Evolutionary conservation across 2,888 invertebrate species (phyloP).

Genomic region (Stenodera caucasica): DNA sequence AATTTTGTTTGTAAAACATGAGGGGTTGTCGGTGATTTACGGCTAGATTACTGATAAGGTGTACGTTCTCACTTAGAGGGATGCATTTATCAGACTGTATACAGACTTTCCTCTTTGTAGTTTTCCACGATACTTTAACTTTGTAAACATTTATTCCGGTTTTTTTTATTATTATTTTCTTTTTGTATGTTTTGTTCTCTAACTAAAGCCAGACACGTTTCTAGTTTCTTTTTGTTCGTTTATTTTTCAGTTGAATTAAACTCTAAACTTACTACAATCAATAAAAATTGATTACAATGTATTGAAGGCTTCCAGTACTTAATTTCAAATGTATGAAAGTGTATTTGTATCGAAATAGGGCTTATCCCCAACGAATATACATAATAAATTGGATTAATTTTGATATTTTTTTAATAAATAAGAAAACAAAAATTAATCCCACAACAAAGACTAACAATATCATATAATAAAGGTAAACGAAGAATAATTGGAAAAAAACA

Average conservation of each 20-base stretch:
- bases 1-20: background rate
- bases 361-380: background rate
- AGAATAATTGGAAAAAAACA: no score
- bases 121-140: background rate
- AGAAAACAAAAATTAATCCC: no score
- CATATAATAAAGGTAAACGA: no score
- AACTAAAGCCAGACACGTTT: background rate
- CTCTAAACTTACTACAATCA: background rate
- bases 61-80: background rate
- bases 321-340: background rate
- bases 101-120: background rate
- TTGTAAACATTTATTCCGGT: no score
- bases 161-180: no score
- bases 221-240: background rate
- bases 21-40: background rate
- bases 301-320: background rate
- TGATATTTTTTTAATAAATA: no score
- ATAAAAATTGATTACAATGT: background rate
- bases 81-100: background rate
- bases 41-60: background rate
- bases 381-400: background rate
- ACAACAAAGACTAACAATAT: no score
- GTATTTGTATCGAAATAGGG: background rate
- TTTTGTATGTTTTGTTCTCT: background rate
- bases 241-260: background rate